Percentiles rank a stretch among this genome's conserved stretches.
phyloP scores from a whole-genome alignment of 2,113 vertebrate species.

The Pleuronectes platessa region DNA sequence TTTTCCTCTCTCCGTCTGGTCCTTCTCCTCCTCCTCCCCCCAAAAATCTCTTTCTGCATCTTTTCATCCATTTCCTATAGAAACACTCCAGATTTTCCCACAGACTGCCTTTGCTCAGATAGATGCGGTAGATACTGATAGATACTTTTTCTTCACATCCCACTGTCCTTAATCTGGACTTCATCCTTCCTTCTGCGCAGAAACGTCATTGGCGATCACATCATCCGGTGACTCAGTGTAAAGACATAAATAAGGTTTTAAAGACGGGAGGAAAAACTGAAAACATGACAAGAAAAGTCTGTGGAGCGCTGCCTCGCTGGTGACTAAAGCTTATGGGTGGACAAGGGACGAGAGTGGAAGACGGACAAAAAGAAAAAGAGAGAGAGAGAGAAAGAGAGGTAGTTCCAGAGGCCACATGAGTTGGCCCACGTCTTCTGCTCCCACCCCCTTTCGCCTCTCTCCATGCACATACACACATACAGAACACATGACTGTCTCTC shows the following conservation, averaged over 20 bases:
- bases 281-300: slow-evolving; percentile 72
- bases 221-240: slow-evolving; percentile 68
- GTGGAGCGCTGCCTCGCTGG: slow-evolving; percentile 66
- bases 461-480: neutral
- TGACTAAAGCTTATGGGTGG: slow-evolving; percentile 73
- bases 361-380: slow-evolving; percentile 29
- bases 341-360: slow-evolving; percentile 30
- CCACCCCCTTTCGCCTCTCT: slow-evolving; percentile 29
- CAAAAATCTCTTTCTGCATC: slow-evolving; percentile 26
- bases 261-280: slow-evolving; percentile 30
- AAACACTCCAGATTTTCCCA: slow-evolving; percentile 68
- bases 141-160: neutral
- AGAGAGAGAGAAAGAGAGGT: slow-evolving; percentile 45
- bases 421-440: slow-evolving; percentile 53
- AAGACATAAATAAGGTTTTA: slow-evolving; percentile 67
- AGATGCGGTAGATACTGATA: neutral
- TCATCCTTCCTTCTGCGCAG: slow-evolving; percentile 29
- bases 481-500: slow-evolving; percentile 57
- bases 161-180: slow-evolving; percentile 8
- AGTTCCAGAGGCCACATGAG: slow-evolving; percentile 66
- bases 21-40: slow-evolving; percentile 26
- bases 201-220: slow-evolving; percentile 67
- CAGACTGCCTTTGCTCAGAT: slow-evolving; percentile 13
- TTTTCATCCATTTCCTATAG: slow-evolving; percentile 44
- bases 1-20: slow-evolving; percentile 58